Conservation (phyloP, 2,113 vertebrate genomes). For the Triplophysa dalaica region DNA sequence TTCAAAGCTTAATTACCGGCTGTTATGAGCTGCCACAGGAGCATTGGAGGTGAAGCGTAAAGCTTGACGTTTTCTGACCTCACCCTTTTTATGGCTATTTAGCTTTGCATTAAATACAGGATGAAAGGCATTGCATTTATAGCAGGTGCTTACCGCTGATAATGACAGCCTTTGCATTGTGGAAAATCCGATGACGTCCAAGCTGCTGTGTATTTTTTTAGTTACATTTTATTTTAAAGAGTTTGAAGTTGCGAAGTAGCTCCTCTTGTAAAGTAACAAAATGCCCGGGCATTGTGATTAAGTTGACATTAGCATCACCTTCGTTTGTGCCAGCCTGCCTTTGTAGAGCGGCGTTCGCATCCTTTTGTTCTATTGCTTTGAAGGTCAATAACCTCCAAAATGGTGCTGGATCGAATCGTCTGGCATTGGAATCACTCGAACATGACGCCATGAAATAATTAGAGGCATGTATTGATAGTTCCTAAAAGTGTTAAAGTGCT, state of each 20-base stretch:
- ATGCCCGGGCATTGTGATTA: conserved; percentile 23
- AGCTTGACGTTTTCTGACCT: conserved; percentile 2
- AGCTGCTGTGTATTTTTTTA: conserved; percentile 1
- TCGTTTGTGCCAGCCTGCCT: conserved; percentile 22
- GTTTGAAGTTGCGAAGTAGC: conserved; percentile 12
- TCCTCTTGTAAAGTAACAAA: conserved; percentile 17
- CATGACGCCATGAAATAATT: conserved; percentile 7
- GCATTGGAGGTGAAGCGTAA: neutral
- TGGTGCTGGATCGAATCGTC: conserved; percentile 26
- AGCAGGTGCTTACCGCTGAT: conserved; percentile 26
- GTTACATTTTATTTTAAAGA: neutral
- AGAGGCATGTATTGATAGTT: conserved; percentile 25
- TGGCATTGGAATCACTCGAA: neutral
- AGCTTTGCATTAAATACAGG: conserved; percentile 31
- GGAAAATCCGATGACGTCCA: conserved; percentile 10
- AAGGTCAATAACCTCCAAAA: conserved; percentile 28
- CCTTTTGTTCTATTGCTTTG: conserved; percentile 1
- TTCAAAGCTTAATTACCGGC: conserved; percentile 34
- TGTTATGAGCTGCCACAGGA: conserved; percentile 1
- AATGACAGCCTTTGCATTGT: conserved; percentile 33
- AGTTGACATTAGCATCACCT: conserved; percentile 24
- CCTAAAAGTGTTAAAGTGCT: conserved; percentile 30
- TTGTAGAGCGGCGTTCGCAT: neutral
- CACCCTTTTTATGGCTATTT: conserved; percentile 27
- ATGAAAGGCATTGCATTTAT: conserved; percentile 8